Evolutionary conservation across 2,888 invertebrate species (phyloP), one percentile per base, ranked within the genome.

Genomic region (Sympetrum striolatum): DNA sequence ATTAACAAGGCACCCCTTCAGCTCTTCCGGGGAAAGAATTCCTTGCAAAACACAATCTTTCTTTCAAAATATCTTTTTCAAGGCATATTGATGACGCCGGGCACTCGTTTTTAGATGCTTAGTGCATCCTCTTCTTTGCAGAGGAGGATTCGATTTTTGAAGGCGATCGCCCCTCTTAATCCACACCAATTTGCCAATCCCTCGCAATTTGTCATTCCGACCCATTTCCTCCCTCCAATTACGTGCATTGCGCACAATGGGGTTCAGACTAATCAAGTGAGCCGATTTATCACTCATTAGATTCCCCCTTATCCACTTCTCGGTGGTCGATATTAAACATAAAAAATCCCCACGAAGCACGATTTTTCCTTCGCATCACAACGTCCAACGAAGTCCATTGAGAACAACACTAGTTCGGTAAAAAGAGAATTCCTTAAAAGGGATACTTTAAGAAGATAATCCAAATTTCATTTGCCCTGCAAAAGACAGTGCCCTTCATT

Each of bases 211-310:
- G 86, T 86, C 86, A 86, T 86, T 86, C 86, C 86, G 39, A 60
- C 58, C 86, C 86, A 86, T 86, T 86, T 86, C 86, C 60, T 64
- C 64, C 58, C 12, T 8, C 22, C 60, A 86, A 86, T 86, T 86
- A 86, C 58, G 35, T 31, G 60, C 60, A 86, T 86, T 86, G 58
- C 37, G 86, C 86, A 60, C 86, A 86, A 86, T 86, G 60, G 86
- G 37, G 86, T 37, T 86, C 86, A 86, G 22, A 58, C 86, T 86
- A 86, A 86, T 86, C 58, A 86, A 86, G 37, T 64, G 60, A 86
- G 60, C 86, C 86, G 86, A 86, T 86, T 86, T 64, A 64, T 86
- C 86, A 58, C 58, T 86, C 86, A 64, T 86, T 86, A 86, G n/a
- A 86, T 86, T 86, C 86, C 53, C n/a, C 53, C 18, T 53, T 53